These are phyloP conservation scores for Seira musarum DNA, from an alignment of 2,888 invertebrate genomes.

Conservation along the genomic window DNA sequence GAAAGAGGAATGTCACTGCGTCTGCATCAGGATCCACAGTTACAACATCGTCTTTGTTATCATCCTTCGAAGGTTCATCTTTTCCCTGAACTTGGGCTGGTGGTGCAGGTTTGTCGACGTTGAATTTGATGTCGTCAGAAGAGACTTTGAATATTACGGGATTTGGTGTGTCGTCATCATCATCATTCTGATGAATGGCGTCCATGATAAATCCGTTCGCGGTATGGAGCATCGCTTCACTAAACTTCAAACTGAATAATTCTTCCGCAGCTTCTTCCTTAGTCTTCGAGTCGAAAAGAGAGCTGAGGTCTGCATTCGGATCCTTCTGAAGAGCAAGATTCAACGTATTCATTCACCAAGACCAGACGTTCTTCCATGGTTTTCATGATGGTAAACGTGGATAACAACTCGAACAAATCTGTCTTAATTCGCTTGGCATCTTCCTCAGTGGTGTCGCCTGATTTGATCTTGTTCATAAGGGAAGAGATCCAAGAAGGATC, in stretches of 20 bases:
- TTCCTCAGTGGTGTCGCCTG: background rate
- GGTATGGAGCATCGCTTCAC: slow-evolving; percentile 36
- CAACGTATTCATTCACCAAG: slow-evolving; percentile 14
- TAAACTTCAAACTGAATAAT: slow-evolving; percentile 24
- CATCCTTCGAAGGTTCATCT: slow-evolving; percentile 3
- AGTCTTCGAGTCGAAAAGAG: slow-evolving; percentile 3
- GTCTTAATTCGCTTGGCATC: slow-evolving; percentile 24
- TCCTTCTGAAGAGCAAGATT: no score
- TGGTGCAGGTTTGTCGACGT: background rate
- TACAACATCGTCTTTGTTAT: no score
- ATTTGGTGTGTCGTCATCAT: background rate
- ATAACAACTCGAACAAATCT: slow-evolving; percentile 18
- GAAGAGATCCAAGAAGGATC: slow-evolving; percentile 28
- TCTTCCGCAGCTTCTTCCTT: background rate
- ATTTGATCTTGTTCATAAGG: slow-evolving; percentile 4
- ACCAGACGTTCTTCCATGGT: slow-evolving; percentile 41
- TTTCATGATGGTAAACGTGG: slow-evolving; percentile 27
- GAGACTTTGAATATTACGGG: background rate
- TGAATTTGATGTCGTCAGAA: background rate
- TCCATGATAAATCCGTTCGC: slow-evolving; percentile 30
- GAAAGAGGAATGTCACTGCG: slow-evolving; percentile 14
- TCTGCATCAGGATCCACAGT: background rate
- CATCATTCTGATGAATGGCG: background rate
- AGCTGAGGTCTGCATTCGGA: slow-evolving; percentile 1
- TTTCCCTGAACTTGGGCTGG: no score